These are phyloP conservation scores for Sclerurus mexicanus DNA, from an alignment of 2,113 vertebrate species.

Conservation along the genomic window DNA sequence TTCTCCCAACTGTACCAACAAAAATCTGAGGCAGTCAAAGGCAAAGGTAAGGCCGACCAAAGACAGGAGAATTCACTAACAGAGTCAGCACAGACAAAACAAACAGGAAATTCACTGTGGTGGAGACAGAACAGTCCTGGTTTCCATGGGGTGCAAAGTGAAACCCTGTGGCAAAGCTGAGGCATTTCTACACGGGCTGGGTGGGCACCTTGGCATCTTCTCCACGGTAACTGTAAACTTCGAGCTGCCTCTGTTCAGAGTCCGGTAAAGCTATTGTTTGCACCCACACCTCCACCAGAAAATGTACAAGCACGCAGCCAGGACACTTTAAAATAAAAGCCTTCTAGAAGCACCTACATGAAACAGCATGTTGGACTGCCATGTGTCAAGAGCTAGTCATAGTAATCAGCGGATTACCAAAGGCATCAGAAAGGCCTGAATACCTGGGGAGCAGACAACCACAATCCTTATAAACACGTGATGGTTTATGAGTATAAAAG, in stretches of 20 bases:
- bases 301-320: neutral
- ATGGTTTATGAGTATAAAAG: neutral
- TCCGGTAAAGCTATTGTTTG: neutral
- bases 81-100: constrained; percentile 3
- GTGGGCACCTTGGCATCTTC: neutral
- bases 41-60: neutral
- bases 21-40: neutral
- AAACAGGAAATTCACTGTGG: neutral
- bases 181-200: neutral
- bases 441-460: neutral
- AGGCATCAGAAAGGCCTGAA: neutral
- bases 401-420: neutral
- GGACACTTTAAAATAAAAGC: neutral
- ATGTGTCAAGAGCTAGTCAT: neutral
- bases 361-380: neutral
- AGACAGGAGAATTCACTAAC: neutral
- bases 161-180: neutral
- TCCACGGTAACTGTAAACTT: neutral
- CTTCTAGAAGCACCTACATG: neutral
- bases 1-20: neutral
- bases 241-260: neutral
- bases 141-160: neutral
- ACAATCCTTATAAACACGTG: neutral
- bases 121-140: neutral
- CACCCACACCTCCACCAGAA: neutral